These are phyloP conservation scores for Ictalurus punctatus DNA, from an alignment of 2,113 vertebrate species.

Conservation along the genomic window DNA sequence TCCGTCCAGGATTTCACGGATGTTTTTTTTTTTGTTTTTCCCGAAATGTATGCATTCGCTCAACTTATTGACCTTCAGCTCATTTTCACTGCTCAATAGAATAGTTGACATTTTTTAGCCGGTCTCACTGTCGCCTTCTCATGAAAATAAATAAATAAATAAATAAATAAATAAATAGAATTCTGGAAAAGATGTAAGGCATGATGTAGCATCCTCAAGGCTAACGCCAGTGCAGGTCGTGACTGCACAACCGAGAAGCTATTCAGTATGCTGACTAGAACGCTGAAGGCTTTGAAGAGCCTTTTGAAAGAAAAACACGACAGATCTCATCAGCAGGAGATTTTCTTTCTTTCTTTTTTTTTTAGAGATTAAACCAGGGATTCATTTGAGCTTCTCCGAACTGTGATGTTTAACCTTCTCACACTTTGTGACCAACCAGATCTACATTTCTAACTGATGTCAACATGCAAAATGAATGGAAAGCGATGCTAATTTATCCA, in stretches of 20 bases:
- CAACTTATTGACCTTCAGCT: not conserved
- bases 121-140: not conserved
- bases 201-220: conserved; percentile 49
- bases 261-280: not conserved
- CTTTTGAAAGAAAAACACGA: not conserved
- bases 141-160: not conserved
- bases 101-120: not conserved
- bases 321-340: not conserved
- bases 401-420: not conserved
- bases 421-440: conserved; percentile 34
- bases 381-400: conserved; percentile 54
- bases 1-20: too few species aligned
- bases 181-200: not conserved
- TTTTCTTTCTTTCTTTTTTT: not conserved
- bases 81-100: not conserved
- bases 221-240: conserved; percentile 51
- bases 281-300: not conserved
- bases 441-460: not conserved
- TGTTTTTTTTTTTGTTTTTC: too few species aligned
- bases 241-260: conserved; percentile 34
- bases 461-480: not conserved
- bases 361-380: conserved; percentile 53
- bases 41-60: not conserved
- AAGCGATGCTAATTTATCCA: not conserved
- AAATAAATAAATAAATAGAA: too few species aligned